phyloP scores from a whole-genome alignment of 2,797 vertebrate genomes.

The Ctenochaetus hawaiiensis region DNA sequence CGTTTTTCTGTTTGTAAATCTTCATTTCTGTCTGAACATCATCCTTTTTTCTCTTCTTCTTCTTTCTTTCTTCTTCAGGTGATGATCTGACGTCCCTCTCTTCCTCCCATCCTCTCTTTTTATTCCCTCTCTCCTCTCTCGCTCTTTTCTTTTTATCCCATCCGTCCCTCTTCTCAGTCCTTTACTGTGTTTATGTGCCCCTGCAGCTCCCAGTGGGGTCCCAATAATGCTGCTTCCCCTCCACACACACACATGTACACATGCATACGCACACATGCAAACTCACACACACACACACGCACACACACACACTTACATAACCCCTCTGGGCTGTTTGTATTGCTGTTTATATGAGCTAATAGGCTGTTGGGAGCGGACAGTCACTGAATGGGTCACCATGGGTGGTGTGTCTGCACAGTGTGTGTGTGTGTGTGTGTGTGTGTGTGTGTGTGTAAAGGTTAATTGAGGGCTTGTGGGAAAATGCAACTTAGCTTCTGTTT shows the following conservation, averaged over 20 bases:
- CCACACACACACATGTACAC: constrained; percentile 22
- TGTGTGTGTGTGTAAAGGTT: constrained; percentile 58
- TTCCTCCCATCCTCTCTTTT: not conserved
- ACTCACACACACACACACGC: constrained; percentile 25
- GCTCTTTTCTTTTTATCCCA: too few relatives aligned
- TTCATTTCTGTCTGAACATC: not conserved
- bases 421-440: constrained; percentile 46
- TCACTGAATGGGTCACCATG: constrained; percentile 71
- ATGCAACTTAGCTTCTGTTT: constrained; percentile 80
- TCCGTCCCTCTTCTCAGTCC: not conserved
- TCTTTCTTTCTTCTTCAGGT: not conserved
- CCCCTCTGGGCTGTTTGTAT: constrained; percentile 78
- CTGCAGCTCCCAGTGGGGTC: constrained; percentile 17
- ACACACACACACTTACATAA: constrained; percentile 46
- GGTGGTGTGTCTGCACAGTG: constrained; percentile 40
- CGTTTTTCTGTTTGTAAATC: not conserved
- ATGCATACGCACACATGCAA: too few relatives aligned
- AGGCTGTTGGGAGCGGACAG: constrained; percentile 70
- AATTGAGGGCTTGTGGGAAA: constrained; percentile 85
- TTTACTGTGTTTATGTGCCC: constrained; percentile 36
- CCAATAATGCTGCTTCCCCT: constrained; percentile 23
- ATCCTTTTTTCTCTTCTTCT: not conserved
- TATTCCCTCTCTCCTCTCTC: not conserved
- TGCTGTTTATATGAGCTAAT: constrained; percentile 82
- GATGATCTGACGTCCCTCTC: too few relatives aligned